A percentile compares a stretch with the other conserved stretches of the same genome.
Evolutionary conservation across 2,797 vertebrate genomes (phyloP).

Genomic region (Schizopygopsis malacanthus): DNA sequence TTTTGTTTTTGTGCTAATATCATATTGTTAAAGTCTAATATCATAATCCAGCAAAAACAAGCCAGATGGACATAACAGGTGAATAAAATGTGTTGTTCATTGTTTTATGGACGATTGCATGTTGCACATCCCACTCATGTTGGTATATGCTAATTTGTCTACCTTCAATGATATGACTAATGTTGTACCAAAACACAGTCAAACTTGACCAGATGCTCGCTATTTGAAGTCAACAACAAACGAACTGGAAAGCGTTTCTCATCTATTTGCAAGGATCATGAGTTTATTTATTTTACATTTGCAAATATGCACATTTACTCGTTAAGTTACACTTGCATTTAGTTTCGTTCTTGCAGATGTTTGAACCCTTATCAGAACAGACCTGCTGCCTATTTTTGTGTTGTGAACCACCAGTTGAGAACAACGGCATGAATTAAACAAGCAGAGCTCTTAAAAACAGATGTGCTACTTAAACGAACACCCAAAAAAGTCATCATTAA

Average conservation of each 20-base stretch:
- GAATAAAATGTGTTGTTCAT: not conserved
- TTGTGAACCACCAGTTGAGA: not conserved
- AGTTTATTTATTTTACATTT: not conserved
- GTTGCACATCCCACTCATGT: not conserved
- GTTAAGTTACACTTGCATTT: not conserved
- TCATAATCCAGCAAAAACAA: slow-evolving; percentile 41
- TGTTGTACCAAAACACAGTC: not conserved
- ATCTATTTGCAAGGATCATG: not conserved
- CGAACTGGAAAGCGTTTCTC: not conserved
- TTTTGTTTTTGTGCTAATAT: slow-evolving; percentile 46
- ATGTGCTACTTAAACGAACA: not conserved
- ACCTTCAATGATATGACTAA: not conserved
- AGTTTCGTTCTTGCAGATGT: not conserved
- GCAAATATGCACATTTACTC: not conserved
- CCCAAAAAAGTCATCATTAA: not conserved
- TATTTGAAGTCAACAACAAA: slow-evolving; percentile 3
- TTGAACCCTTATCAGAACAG: not conserved
- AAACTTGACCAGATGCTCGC: not conserved
- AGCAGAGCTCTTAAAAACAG: not conserved
- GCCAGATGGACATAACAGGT: not conserved
- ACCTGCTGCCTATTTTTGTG: not conserved
- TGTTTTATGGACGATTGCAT: not conserved
- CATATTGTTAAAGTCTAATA: slow-evolving; percentile 34
- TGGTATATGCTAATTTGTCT: not conserved
- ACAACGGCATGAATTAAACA: not conserved